Conservation (phyloP, 2,888 invertebrate species). For the Drosophila peninsularis region DNA sequence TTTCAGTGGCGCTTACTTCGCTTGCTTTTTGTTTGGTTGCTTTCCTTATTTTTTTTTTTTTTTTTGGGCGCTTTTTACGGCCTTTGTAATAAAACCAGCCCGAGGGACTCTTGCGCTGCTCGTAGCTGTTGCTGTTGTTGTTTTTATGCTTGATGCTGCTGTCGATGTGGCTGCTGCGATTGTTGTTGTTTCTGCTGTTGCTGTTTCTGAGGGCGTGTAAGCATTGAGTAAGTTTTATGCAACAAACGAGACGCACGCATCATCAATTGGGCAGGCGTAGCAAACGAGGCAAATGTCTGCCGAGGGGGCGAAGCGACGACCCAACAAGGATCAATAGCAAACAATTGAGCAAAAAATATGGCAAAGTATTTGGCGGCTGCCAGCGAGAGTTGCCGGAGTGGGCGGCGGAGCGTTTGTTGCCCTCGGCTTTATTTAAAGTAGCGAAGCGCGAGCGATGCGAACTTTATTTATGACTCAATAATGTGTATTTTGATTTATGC, state of each 20-base stretch:
- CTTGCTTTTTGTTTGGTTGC: conserved; percentile 35
- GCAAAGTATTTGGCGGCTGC: conserved; percentile 53
- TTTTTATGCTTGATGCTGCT: conserved; percentile 40
- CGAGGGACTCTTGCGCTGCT: conserved; percentile 57
- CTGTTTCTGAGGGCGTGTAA: conserved; percentile 70
- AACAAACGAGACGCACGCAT: conserved; percentile 66
- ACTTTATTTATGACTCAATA: conserved; percentile 81
- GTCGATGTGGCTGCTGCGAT: conserved; percentile 23
- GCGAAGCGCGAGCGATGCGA: conserved; percentile 61
- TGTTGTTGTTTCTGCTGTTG: conserved; percentile 35
- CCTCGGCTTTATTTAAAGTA: conserved; percentile 76
- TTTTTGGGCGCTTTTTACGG: conserved; percentile 61
- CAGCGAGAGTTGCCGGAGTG: background rate
- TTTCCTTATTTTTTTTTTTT: conserved; percentile 16
- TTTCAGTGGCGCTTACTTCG: conserved; percentile 52
- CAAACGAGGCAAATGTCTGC: conserved; percentile 22
- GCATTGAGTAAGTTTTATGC: conserved; percentile 80
- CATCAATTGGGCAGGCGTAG: conserved; percentile 49
- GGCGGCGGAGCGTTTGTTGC: conserved; percentile 39
- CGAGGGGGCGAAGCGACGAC: conserved; percentile 13
- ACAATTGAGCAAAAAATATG: conserved; percentile 79
- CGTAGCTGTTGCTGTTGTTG: conserved; percentile 27
- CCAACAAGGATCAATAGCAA: conserved; percentile 56
- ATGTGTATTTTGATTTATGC: conserved; percentile 81
- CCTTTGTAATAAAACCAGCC: conserved; percentile 78